Conservation (phyloP, 92 coral and sea anemone species). For the Zoanthus gigantus region DNA sequence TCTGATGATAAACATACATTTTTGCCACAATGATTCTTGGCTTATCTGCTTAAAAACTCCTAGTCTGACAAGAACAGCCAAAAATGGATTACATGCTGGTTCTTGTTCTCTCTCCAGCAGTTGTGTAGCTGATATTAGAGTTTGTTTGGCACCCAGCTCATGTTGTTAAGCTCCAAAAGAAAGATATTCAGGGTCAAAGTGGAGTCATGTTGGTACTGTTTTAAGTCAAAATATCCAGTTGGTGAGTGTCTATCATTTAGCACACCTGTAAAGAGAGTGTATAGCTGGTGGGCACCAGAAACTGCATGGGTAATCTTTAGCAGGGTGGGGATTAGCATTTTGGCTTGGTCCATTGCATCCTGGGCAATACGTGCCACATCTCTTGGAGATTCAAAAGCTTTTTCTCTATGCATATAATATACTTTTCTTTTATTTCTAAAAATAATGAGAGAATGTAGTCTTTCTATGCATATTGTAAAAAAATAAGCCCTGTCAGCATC, state of each 20-base stretch:
- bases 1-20: background rate
- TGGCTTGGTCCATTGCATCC: slow-evolving; percentile 75
- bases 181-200: slow-evolving; percentile 68
- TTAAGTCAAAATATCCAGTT: slow-evolving; percentile 69
- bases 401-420: slow-evolving; percentile 51
- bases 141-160: slow-evolving; percentile 65
- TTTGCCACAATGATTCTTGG: background rate
- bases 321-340: slow-evolving; percentile 51
- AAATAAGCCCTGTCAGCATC: no score
- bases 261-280: slow-evolving; percentile 75
- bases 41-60: slow-evolving; percentile 73
- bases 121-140: slow-evolving; percentile 70
- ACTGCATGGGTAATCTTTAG: slow-evolving; percentile 60
- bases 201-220: slow-evolving; percentile 74
- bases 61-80: slow-evolving; percentile 68
- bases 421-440: slow-evolving; percentile 43
- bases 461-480: background rate
- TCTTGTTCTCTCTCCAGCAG: slow-evolving; percentile 79
- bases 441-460: background rate
- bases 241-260: slow-evolving; percentile 72
- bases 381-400: slow-evolving; percentile 20
- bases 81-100: slow-evolving; percentile 65
- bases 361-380: slow-evolving; percentile 38
- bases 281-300: slow-evolving; percentile 68
- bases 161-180: slow-evolving; percentile 61